Evolutionary conservation across 2,113 vertebrate species (phyloP).

Genomic region (Rafetus swinhoei): DNA sequence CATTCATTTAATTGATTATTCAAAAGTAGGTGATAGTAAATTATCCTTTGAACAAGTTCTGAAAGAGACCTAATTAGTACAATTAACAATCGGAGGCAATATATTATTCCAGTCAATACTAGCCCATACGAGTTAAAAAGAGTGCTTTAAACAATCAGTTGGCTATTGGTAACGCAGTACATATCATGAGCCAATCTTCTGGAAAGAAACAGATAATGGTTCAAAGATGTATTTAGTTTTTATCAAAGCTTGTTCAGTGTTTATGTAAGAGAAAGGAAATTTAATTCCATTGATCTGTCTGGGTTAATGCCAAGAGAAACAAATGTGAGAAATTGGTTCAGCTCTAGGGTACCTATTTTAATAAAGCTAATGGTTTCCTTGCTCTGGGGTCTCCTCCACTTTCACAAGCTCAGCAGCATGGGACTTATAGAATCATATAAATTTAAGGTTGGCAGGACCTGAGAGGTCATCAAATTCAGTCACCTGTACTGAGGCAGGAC

Average conservation of each 20-base stretch:
- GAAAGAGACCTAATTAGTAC: slow-evolving; percentile 12
- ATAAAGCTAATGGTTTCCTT: slow-evolving; percentile 19
- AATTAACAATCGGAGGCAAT: slow-evolving; percentile 1
- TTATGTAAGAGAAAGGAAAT: slow-evolving; percentile 21
- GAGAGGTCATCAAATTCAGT: neutral
- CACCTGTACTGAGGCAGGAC: neutral
- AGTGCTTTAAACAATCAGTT: neutral
- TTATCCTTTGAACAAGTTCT: slow-evolving; percentile 12
- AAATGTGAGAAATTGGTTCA: slow-evolving; percentile 19
- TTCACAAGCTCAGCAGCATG: neutral
- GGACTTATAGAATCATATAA: neutral
- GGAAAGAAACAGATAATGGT: slow-evolving; percentile 18
- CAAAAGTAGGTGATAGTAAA: neutral
- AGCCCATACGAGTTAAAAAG: neutral
- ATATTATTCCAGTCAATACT: slow-evolving; percentile 10
- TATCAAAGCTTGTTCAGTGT: slow-evolving; percentile 17
- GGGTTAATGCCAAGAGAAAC: slow-evolving; percentile 5
- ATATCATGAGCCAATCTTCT: neutral
- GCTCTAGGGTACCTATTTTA: slow-evolving; percentile 30
- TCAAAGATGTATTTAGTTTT: slow-evolving; percentile 2
- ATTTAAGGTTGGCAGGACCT: neutral
- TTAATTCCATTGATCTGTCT: slow-evolving; percentile 24
- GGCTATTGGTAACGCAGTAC: neutral
- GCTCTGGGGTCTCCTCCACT: neutral
- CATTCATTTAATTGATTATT: neutral